phyloP scores from a whole-genome alignment of 2,888 invertebrate genomes.

The Lycophotia porphyrea region DNA sequence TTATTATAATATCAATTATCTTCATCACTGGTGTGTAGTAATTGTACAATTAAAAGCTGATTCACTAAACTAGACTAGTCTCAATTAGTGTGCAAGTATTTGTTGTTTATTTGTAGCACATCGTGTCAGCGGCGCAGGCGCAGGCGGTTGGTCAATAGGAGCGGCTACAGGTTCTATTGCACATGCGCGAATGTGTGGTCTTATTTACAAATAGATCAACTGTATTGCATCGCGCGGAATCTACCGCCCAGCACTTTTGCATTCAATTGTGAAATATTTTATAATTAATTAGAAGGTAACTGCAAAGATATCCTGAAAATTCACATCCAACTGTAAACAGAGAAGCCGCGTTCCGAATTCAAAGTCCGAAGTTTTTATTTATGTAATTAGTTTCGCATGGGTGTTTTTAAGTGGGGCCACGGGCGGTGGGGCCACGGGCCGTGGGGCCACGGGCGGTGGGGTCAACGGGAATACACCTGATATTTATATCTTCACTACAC shows the following conservation, averaged over 20 bases:
- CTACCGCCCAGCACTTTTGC: not conserved
- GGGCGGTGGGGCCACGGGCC: too few species aligned
- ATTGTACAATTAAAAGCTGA: constrained; percentile 22
- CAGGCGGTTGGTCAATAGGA: constrained; percentile 48
- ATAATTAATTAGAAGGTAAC: not conserved
- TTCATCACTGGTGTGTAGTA: not conserved
- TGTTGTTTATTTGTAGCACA: constrained; percentile 15
- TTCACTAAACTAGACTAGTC: constrained; percentile 29
- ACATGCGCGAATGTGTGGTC: constrained; percentile 28
- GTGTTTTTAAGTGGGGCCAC: not conserved
- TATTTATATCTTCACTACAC: too few species aligned
- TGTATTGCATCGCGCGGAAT: constrained; percentile 22
- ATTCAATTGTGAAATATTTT: constrained; percentile 25
- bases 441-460: too few species aligned
- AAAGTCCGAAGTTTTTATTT: not conserved
- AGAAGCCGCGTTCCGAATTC: not conserved
- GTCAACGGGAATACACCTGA: too few species aligned
- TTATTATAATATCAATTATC: constrained; percentile 17
- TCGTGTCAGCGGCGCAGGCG: constrained; percentile 8
- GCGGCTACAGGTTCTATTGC: constrained; percentile 50
- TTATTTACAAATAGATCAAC: constrained; percentile 28
- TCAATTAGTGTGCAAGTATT: constrained; percentile 22
- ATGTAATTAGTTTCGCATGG: not conserved
- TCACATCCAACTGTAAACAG: not conserved
- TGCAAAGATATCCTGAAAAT: not conserved